Evolutionary conservation across 1,140 invertebrate species (phyloP), one percentile per base, ranked within the genome.

Genomic region (Cryptotermes secundus): DNA sequence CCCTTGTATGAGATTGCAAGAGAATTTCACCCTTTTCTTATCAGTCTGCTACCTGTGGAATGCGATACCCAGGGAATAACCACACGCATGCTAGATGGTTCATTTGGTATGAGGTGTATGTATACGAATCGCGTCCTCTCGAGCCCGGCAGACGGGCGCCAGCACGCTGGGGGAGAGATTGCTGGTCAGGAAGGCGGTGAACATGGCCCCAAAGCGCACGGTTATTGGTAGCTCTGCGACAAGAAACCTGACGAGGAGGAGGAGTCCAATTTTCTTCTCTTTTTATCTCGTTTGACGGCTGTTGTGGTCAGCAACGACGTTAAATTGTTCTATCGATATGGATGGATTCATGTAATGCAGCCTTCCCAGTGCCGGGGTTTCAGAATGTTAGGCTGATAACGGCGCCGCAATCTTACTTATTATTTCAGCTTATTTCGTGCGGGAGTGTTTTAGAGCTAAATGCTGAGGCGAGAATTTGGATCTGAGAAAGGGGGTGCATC

Each of bases 11-110:
- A 26, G 59, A 72, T 72, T 72, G 59, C 59, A 72, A 72, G n/a
- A 72, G n/a, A 72, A 72, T 72, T 72, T 26, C 26, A n/a, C 26
- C 26, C 59, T 72, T 49, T 31, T n/a, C 59, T 72, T 72, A 72
- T 72, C 59, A 72, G 59, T 31, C 59, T 72, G 59, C 59, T 72
- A 72, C 59, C 59, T 72, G 59, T 72, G 59, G 59, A 72, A 72
- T 72, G 59, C 31, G 26, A n/a, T 72, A 12, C 26, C n/a, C 31
- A 9, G 31, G 59, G 59, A 72, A 72, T n/a, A 9, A 6, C n/a
- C 59, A 4, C 45, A 19, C 45, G 31, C 59, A 31, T 72, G 10
- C n/a, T 26, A 72, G 59, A 16, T 72, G 59, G 26, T 72, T 72
- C 59, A 72, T 72, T 72, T 72, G n/a, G 59, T 72, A 72, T 72